Conservation (phyloP, 2,113 vertebrate species). For the Sceloporus undulatus region DNA sequence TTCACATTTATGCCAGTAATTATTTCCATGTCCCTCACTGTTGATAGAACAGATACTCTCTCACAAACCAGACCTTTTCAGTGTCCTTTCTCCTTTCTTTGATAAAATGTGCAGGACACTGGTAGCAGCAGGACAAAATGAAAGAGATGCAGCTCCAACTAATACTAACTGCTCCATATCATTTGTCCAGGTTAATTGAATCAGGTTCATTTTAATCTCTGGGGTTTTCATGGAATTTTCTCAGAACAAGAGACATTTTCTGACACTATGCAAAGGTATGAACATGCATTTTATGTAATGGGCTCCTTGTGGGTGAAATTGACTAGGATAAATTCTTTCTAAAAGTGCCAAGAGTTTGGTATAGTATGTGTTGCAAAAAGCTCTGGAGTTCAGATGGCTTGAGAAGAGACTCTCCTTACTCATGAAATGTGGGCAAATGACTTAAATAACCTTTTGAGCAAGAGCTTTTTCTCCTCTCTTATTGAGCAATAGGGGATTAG, state of each 20-base stretch:
- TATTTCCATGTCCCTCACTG: background rate
- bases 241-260: constrained; percentile 61
- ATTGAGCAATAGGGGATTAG: no score
- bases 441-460: no score
- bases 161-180: constrained; percentile 26
- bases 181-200: constrained; percentile 45
- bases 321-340: background rate
- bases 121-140: accelerated
- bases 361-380: background rate
- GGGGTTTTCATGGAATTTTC: constrained; percentile 67
- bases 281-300: background rate
- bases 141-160: background rate
- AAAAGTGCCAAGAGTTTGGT: background rate
- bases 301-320: background rate
- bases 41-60: background rate
- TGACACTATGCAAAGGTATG: constrained; percentile 28
- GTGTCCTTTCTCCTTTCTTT: constrained; percentile 3
- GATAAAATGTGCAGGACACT: constrained; percentile 10
- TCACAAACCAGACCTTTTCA: background rate
- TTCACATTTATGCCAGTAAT: background rate
- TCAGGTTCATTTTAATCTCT: constrained; percentile 62
- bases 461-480: no score
- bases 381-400: no score
- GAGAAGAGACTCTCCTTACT: no score
- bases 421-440: no score